A percentile compares a stretch with the other conserved stretches of the same genome.
phyloP scores from a whole-genome alignment of 2,113 vertebrate genomes.

The Ranitomeya variabilis region DNA sequence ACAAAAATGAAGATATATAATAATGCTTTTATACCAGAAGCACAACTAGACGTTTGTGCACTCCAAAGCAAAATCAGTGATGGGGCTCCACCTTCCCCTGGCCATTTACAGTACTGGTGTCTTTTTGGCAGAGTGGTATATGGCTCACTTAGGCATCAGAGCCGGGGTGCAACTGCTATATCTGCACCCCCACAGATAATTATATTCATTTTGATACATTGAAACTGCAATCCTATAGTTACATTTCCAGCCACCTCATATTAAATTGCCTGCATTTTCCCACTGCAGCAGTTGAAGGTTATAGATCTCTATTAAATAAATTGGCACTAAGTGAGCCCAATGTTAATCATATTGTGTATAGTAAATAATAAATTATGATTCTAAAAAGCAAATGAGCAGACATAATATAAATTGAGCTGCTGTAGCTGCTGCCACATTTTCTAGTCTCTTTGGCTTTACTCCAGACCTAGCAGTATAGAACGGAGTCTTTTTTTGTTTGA shows the following conservation, averaged over 20 bases:
- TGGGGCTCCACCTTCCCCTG: too few species aligned
- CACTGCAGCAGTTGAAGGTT: neutral
- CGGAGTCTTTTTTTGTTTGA: neutral
- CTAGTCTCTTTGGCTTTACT: neutral
- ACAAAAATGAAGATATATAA: too few species aligned
- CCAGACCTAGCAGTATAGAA: neutral
- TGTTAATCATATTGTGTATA: constrained; percentile 1
- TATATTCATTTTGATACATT: neutral
- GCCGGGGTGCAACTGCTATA: too few species aligned
- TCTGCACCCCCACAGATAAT: too few species aligned
- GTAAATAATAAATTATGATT: constrained; percentile 23
- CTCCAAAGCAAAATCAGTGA: too few species aligned
- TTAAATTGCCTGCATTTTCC: neutral
- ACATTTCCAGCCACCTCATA: neutral
- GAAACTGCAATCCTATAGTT: neutral
- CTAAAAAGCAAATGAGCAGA: constrained; percentile 18
- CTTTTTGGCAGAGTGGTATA: too few species aligned
- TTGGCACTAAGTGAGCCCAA: neutral
- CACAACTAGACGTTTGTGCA: too few species aligned
- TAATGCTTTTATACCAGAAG: too few species aligned
- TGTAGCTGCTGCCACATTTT: constrained; percentile 6
- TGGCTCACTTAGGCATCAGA: too few species aligned
- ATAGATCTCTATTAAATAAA: neutral
- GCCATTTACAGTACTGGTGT: too few species aligned
- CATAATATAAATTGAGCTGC: constrained; percentile 10